A percentile compares a stretch with the other conserved stretches of the same genome.
These are phyloP conservation scores for Coleophora deauratella DNA, from an alignment of 2,888 invertebrate genomes.

Conservation along the genomic window DNA sequence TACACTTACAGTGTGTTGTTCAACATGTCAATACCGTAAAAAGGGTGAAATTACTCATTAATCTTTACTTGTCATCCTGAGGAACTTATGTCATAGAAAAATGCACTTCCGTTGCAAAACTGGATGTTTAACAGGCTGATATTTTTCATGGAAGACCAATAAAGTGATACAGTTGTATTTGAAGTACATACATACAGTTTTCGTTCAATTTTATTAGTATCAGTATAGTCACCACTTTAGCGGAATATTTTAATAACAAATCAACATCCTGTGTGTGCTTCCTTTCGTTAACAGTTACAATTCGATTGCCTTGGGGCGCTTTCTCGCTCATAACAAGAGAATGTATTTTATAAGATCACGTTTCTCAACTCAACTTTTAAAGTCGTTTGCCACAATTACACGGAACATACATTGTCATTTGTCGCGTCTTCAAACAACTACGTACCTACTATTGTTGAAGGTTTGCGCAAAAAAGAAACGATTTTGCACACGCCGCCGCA, in stretches of 20 bases:
- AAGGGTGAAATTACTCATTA: too few relatives aligned
- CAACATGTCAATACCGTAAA: constrained; percentile 16
- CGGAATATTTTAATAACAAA: too few relatives aligned
- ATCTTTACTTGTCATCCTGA: too few relatives aligned
- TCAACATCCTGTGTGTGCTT: constrained; percentile 11
- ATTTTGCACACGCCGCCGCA: constrained; percentile 19
- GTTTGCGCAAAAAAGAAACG: constrained; percentile 13
- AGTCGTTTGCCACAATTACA: constrained; percentile 16
- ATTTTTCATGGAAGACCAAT: too few relatives aligned
- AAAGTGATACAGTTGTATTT: too few relatives aligned
- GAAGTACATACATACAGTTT: too few relatives aligned
- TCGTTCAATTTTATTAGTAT: too few relatives aligned
- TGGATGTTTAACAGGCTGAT: too few relatives aligned
- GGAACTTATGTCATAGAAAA: too few relatives aligned
- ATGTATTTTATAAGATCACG: neutral
- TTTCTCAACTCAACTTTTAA: constrained; percentile 9
- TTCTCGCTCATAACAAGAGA: constrained; percentile 25
- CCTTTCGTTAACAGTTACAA: constrained; percentile 15
- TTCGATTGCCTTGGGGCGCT: constrained; percentile 25
- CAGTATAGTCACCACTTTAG: too few relatives aligned
- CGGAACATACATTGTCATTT: constrained; percentile 12
- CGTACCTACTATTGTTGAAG: too few relatives aligned
- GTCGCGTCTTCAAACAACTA: constrained; percentile 13
- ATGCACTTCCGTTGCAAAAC: too few relatives aligned
- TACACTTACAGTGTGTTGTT: constrained; percentile 28